Conservation (phyloP, 1,140 invertebrate genomes). For the Lepidotrigona ventralis region DNA sequence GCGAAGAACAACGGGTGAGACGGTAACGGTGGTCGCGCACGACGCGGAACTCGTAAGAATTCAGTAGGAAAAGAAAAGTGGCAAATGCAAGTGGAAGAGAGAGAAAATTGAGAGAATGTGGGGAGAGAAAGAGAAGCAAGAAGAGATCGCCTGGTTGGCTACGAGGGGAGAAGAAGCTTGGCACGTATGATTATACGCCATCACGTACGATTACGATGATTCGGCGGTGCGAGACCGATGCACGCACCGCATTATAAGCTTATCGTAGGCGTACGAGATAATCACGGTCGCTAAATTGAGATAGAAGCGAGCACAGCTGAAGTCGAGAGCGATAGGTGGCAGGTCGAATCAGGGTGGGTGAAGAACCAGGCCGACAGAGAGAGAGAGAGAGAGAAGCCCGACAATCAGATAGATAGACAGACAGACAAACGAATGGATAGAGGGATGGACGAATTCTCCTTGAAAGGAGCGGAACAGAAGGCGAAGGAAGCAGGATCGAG, state of each 20-base stretch:
- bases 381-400: too few species aligned
- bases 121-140: background rate
- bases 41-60: constrained; percentile 7
- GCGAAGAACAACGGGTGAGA: constrained; percentile 17
- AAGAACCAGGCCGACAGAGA: constrained; percentile 10
- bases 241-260: constrained; percentile 62
- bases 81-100: constrained; percentile 6
- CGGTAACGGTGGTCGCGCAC: background rate
- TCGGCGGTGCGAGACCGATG: constrained; percentile 57
- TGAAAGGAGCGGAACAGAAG: constrained; percentile 45
- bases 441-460: constrained; percentile 37
- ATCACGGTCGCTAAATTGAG: constrained; percentile 66
- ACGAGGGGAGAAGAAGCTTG: constrained; percentile 46
- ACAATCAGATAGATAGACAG: constrained; percentile 12
- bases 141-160: background rate
- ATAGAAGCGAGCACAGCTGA: constrained; percentile 51
- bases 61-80: constrained; percentile 4
- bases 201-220: constrained; percentile 68
- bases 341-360: constrained; percentile 15
- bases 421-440: constrained; percentile 12
- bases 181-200: constrained; percentile 70
- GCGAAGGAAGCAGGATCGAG: constrained; percentile 50
- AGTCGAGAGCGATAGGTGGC: constrained; percentile 45
- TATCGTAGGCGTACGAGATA: constrained; percentile 66
- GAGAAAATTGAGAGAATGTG: constrained; percentile 2